Base-by-base conservation (phyloP, 2,888 invertebrate species). In the Sturmia bella region DNA sequence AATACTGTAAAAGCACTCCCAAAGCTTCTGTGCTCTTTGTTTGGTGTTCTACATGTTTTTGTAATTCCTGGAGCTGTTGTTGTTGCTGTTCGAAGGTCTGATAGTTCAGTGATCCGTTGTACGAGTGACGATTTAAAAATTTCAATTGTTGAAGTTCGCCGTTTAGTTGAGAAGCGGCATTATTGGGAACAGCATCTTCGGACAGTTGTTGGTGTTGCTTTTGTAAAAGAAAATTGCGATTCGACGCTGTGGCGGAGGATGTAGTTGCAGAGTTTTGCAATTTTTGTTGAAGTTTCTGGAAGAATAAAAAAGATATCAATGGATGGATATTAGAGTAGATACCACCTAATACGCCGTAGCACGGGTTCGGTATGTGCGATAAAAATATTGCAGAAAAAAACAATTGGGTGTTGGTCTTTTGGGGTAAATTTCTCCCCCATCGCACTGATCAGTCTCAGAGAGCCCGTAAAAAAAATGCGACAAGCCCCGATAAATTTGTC, bases 1-100 rank as follows among this genome's bases (percentile, higher is more conserved):
- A 93, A 91, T 97, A 96, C 90, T 97, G 95, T 85, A 97, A 94
- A 84, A 97, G 93, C 84, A 96, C 94, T 81, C 96, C 95, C 87
- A 98, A 93, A 50, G 96, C 97, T 91, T 97, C 95, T 69, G 96
- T 93, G 75, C 95, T 95, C 86, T 94, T 93, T 59, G 94, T 92
- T 64, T 86, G 86, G 54, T 85, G 85, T 61, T 69, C 82, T 39
- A 69, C 19, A 59, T 84, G 83, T 32, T 85, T 76, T 74, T 83
- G 84, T 66, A 85, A 69, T 50, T 85, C 75, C 69, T 84, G 74
- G 41, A 84, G 72, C 48, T 84, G 81, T 39, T 84, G 77, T 78
- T 86, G 80, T 69, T 86, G 84, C 64, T 57, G 79, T 64, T 86
- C 84, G 80, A 89, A 72, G 0, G 86, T 77, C 43, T 82, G 86